Percentiles rank a stretch among this genome's conserved stretches.
Evolutionary conservation across 2,888 invertebrate species (phyloP).

Genomic region (Drosophila nigritarsus): DNA sequence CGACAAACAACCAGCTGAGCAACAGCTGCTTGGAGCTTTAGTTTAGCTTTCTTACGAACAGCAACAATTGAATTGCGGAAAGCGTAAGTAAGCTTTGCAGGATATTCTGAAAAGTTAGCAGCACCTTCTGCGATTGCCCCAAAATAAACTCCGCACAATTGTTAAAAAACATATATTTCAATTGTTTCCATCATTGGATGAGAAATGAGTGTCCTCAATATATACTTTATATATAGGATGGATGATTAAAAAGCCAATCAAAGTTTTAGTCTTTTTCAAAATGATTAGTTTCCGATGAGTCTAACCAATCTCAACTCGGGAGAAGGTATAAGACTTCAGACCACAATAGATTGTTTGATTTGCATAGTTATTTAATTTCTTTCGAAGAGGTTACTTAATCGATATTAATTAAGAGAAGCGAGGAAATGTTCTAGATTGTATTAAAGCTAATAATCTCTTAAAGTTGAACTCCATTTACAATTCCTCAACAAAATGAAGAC

Average conservation of each 20-base stretch:
- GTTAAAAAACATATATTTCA: neutral
- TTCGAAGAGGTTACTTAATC: neutral
- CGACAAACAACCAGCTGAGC: neutral
- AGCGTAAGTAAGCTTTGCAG: slow-evolving; percentile 1
- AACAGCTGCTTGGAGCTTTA: slow-evolving; percentile 38
- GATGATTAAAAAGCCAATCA: neutral
- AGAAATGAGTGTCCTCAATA: neutral
- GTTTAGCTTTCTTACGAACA: neutral
- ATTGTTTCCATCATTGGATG: neutral
- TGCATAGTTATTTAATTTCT: neutral
- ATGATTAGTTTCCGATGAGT: neutral
- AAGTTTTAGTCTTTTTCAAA: neutral
- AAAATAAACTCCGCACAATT: neutral
- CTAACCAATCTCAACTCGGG: neutral
- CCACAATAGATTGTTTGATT: neutral
- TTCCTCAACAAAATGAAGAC: neutral
- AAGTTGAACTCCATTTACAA: neutral
- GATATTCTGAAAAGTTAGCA: neutral
- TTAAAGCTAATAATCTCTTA: neutral
- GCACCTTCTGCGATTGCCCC: neutral
- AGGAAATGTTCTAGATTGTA: neutral
- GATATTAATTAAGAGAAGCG: neutral
- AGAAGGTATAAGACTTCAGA: neutral
- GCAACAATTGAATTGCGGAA: slow-evolving; percentile 9
- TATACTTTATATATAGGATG: neutral